Conservation (phyloP, 1,140 invertebrate species). For the Octopus sinensis region DNA sequence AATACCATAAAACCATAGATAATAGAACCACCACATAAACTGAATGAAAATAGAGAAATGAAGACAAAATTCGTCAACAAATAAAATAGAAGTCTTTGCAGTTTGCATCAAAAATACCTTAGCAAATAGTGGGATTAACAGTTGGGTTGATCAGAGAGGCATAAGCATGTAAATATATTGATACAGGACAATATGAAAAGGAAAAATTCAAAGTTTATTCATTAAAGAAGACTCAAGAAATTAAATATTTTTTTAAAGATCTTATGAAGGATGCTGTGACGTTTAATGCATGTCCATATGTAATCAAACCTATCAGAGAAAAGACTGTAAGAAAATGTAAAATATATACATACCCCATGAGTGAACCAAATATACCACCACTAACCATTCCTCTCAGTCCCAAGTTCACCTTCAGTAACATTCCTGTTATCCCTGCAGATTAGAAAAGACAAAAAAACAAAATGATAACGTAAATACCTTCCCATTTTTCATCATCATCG, state of each 20-base stretch:
- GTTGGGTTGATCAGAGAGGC: not conserved
- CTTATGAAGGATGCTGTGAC: too few relatives aligned
- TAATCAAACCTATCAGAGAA: too few relatives aligned
- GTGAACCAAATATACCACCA: not conserved
- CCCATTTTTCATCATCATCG: too few relatives aligned
- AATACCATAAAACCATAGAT: not conserved
- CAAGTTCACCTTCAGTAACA: not conserved
- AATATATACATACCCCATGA: not conserved
- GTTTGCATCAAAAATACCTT: not conserved
- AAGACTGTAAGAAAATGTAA: not conserved
- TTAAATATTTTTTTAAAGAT: too few relatives aligned
- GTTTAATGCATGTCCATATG: too few relatives aligned
- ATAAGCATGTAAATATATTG: too few relatives aligned
- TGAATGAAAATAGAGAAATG: not conserved
- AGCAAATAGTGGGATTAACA: not conserved
- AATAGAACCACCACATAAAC: not conserved
- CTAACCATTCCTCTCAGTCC: not conserved
- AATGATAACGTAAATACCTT: not conserved
- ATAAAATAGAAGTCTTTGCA: not conserved
- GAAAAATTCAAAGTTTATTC: too few relatives aligned
- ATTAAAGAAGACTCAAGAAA: too few relatives aligned
- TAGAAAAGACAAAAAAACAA: not conserved
- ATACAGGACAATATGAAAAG: too few relatives aligned
- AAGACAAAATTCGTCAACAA: not conserved
- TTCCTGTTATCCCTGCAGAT: not conserved